Percentiles rank a stretch among this genome's conserved stretches.
Conservation (phyloP, 2,797 vertebrate species). For the Echiichthys vipera region DNA sequence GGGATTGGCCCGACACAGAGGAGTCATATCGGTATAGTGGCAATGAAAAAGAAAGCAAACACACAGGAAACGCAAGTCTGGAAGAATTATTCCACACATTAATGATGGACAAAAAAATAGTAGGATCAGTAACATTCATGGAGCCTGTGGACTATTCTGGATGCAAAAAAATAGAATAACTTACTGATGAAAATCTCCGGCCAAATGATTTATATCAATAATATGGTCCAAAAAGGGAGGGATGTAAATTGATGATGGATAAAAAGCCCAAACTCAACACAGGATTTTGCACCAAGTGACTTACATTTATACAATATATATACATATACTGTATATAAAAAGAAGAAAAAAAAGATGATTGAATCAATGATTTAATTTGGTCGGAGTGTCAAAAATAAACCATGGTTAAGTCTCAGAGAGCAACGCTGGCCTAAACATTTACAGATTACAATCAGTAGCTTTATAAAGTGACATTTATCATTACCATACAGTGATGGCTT, state of each 20-base stretch:
- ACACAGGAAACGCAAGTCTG: conserved; percentile 39
- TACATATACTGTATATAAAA: neutral
- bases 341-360: conserved; percentile 23
- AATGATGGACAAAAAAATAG: conserved; percentile 73
- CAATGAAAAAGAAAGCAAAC: conserved; percentile 47
- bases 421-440: conserved; percentile 53
- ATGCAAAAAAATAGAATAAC: conserved; percentile 10
- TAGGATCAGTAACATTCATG: conserved; percentile 77
- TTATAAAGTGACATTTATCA: conserved; percentile 82
- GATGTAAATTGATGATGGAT: conserved; percentile 7
- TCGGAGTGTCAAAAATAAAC: conserved; percentile 60
- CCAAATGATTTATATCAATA: too few species aligned
- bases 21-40: conserved; percentile 6
- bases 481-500: conserved; percentile 63
- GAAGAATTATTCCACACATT: conserved; percentile 60
- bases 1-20: conserved; percentile 26
- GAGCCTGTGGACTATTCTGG: conserved; percentile 46
- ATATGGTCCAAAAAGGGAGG: conserved; percentile 1
- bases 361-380: conserved; percentile 67
- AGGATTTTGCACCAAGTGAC: conserved; percentile 42
- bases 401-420: conserved; percentile 56
- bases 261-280: conserved; percentile 15
- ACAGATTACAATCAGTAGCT: conserved; percentile 83
- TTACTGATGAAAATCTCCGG: conserved; percentile 13
- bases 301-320: conserved; percentile 30